phyloP scores from a whole-genome alignment of 2,797 vertebrate species.

The Falco rusticolus region DNA sequence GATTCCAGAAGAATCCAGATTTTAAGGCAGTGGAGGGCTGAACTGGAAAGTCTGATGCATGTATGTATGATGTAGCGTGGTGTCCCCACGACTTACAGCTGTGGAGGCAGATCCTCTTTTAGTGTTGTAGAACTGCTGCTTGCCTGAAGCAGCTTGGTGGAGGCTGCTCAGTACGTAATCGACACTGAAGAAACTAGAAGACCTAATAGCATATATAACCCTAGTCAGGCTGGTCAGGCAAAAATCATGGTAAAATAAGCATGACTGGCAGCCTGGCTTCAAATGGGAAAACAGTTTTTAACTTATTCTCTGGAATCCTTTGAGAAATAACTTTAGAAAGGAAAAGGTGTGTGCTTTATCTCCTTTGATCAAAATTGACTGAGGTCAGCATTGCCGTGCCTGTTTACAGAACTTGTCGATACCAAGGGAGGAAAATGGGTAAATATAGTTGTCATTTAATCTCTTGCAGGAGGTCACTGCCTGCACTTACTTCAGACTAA shows the following conservation, averaged over 20 bases:
- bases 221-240: not conserved
- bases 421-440: conserved; percentile 34
- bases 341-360: not conserved
- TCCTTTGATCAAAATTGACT: not conserved
- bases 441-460: conserved; percentile 68
- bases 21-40: not conserved
- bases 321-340: not conserved
- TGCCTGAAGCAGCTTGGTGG: not conserved
- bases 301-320: not conserved
- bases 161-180: not conserved
- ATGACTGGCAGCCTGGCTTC: not conserved
- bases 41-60: not conserved
- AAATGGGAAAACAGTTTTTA: not conserved
- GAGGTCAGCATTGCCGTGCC: not conserved
- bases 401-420: not conserved
- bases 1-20: not conserved
- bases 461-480: conserved; percentile 57
- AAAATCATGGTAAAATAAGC: not conserved
- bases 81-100: not conserved
- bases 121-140: conserved; percentile 23
- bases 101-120: conserved; percentile 32
- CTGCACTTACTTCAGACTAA: conserved; percentile 52
- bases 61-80: not conserved
- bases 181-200: not conserved
- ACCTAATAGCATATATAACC: not conserved